Base-by-base conservation (phyloP, 2,113 vertebrate species). In the Ammodytes dubius region DNA sequence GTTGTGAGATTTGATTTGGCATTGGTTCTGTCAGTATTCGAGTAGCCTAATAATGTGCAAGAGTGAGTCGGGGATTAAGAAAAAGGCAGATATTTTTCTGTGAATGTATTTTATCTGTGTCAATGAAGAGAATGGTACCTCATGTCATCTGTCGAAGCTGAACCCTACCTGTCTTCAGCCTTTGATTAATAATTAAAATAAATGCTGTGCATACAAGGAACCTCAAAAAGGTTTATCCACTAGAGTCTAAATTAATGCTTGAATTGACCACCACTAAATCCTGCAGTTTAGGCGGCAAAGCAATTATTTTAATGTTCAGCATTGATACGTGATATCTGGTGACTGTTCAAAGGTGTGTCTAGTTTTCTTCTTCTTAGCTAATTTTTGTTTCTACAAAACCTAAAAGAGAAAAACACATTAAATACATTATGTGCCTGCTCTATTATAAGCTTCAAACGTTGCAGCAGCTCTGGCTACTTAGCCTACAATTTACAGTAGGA, bases 1-100 rank as follows among this genome's bases (percentile, higher is more conserved):
- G 70, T 74, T 14, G 46, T 88, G 70, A 73, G 74, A 57, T 84
- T 93, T 88, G 90, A 68, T 69, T 83, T 88, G 87, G 81, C 88
- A 90, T 91, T 6, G 59, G 64, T 79, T 83, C 73, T 73, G 77
- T 88, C 87, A 81, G 77, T 77, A 81, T 83, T 77, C 68, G 66
- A 69, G 74, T 27, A 80, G 70, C 27, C 27, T 65, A 71, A 89
- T 78, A 84, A 75, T 80, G 69, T 74, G 70, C 49, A 85, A 65
- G 46, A 73, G 63, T 80, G 63, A 83, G 83, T 80, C 59, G 81
- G 83, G 59, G 63, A 86, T 78, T 63, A 66, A 73, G 76, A 82
- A 83, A 83, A 54, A 27, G 7, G 46, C 43, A 7, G 10, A 37
- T 72, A 68, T 54, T 58, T 27, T 27, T 27, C 2, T 27, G 61